Evolutionary conservation across 2,888 invertebrate species (phyloP), one percentile per base, ranked within the genome.

Genomic region (Thumatha senex): DNA sequence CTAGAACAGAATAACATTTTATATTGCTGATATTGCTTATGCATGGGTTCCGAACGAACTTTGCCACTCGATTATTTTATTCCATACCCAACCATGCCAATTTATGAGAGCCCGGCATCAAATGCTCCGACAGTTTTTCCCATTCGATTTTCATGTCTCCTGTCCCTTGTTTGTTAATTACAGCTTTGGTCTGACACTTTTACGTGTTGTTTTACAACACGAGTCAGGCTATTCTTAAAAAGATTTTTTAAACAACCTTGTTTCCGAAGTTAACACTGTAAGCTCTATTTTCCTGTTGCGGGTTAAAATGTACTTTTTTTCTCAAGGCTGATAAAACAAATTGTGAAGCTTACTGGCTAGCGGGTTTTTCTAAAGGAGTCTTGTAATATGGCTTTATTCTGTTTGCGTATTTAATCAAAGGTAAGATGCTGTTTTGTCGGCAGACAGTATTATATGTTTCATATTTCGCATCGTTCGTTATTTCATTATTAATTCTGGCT

Each of bases 21-120:
- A 83, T 82, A 83, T 85, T 80, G 80, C 80, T 79, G 80, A 83
- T 82, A 83, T 85, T 80, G 80, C 80, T 80, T 82, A 83, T 82
- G 79, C 82, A 85, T 84, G 82, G 74, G 73, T 67, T 73, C 70
- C 70, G 56, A 61, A 61, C 61, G 74, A 71, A 70, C 76, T 74
- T 73, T 74, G 66, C 76, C 75, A 74, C 67, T 78, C 79, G 77
- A 80, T 82, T 78, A 81, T 80, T 80, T 78, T 70, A 71, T 74
- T 67, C 67, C 65, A 58, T 67, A 63, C 64, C n/a, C 35, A 63
- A 57, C 63, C 54, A 63, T 68, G 58, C 70, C 75, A 74, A 82
- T 82, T 82, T 80, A 81, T 76, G 74, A 63, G 69, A 61, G 60
- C 54, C 55, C 57, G 51, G 48, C 63, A 52, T 65, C 54, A 58